Evolutionary conservation across 2,888 invertebrate genomes (phyloP), one percentile per base, ranked within the genome.

Genomic region (Malthinus seriepunctatus): DNA sequence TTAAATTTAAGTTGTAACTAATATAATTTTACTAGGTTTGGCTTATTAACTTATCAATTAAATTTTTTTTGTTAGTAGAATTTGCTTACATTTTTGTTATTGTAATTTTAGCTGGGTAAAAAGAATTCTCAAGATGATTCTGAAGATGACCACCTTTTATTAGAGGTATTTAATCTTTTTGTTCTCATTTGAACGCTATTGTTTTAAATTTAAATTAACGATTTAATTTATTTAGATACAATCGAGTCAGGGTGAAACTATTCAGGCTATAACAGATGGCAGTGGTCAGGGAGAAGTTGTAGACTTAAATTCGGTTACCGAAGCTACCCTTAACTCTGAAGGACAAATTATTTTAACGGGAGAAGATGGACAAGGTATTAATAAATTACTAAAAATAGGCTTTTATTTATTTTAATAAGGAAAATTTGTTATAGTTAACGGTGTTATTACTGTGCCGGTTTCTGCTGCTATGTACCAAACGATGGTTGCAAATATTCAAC

Each of bases 401-500:
- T n/a, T n/a, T 23, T 23, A 23, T 3, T 23, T 23, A 5, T 23
- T 23, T 23, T 23, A 23, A 23, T 23, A 23, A 23, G 23, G 23
- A 5, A 23, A 23, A 23, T 23, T 23, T 23, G 23, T 23, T 70
- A 89, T 91, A 68, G 93, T 93, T 71, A 90, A 93, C 72, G 95
- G 95, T 61, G 95, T 97, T 82, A 95, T 97, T 77, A 95, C 96
- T 53, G 93, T 97, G 71, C 97, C 97, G 54, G 94, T 97, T 63
- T 91, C 93, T 39, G 91, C 93, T 57, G 93, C 94, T 63, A 94
- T 97, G 90, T 97, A 97, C 83, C 96, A 97, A 82, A 93, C 94
- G 60, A 95, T 96, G 85, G 91, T 95, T 75, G 93, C 95, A 54
- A 91, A 91, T 78, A 92, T 94, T 77, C 90, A 91, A 77, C 86